A percentile compares a stretch with the other conserved stretches of the same genome.
These are phyloP conservation scores for Apis cerana DNA, from an alignment of 1,140 invertebrate genomes.

Conservation along the genomic window DNA sequence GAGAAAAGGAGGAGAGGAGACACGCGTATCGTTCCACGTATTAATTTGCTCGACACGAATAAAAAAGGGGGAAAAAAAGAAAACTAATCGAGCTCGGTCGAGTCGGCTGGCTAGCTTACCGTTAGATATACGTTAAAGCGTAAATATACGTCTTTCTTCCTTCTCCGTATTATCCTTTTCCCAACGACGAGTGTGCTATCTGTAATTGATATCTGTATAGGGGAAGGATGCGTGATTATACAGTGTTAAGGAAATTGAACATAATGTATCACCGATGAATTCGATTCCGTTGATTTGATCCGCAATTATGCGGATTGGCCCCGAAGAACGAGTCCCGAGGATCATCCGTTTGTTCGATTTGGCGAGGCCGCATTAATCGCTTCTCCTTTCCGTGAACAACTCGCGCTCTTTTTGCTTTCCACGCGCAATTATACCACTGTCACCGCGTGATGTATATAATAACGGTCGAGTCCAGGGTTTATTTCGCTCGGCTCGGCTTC, in stretches of 20 bases:
- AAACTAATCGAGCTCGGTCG: constrained; percentile 18
- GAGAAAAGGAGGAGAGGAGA: no score
- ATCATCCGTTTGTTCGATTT: background rate
- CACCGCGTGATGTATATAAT: background rate
- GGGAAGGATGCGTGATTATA: background rate
- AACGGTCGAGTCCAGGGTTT: no score
- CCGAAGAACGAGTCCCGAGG: no score
- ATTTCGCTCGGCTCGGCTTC: background rate
- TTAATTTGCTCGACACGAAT: constrained; percentile 21
- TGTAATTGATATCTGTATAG: constrained; percentile 19
- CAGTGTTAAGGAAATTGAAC: background rate
- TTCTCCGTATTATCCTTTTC: no score
- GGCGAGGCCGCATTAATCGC: background rate
- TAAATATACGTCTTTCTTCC: background rate
- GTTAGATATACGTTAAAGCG: background rate
- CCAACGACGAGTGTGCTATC: background rate
- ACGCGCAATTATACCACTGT: background rate
- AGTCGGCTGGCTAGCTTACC: background rate
- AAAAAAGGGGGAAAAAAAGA: no score
- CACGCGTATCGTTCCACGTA: constrained; percentile 1
- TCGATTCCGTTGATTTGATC: background rate
- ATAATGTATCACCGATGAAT: background rate
- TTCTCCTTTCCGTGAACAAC: background rate
- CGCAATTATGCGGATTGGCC: no score
- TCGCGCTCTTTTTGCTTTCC: background rate